Evolutionary conservation across 1,140 invertebrate species (phyloP), one percentile per base, ranked within the genome.

Genomic region (Drosophila burlai): DNA sequence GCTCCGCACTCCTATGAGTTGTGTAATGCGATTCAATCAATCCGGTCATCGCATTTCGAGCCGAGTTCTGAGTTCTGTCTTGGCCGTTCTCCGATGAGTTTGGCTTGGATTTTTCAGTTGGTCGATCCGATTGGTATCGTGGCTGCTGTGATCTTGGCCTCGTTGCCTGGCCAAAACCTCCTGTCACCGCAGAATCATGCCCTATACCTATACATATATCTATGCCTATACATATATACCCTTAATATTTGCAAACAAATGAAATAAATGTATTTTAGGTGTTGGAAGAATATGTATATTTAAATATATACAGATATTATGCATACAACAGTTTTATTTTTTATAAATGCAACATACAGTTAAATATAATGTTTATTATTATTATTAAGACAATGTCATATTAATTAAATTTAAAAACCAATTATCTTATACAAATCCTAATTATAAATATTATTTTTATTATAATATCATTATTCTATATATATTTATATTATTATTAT

Each of bases 141-240:
- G 67, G 60, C 57, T 66, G 67, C 76, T 66, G 68, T 63, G 77
- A 80, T 80, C 61, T 80, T 74, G 61, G 77, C 76, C 77, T 52
- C 57, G 62, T 73, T 66, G 45, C 29, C 13, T n/a, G 16, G 24
- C 50, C 4, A 8, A 4, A 24, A 7, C 24, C 18, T 61, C 43
- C 31, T 43, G 9, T 29, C 62, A 9, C 29, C 64, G 18, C 16
- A 16, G 24, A 29, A 18, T 2, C 21, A 15, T n/a, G 15, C 21
- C 18, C 38, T 59, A 26, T 5, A n/a, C 42, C 42, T 2, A 43
- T 43, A 34, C 31, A 34, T 34, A 11, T 21, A 36, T 24, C 29
- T 59, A 18, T 5, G 9, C 42, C 42, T 2, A 43, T 43, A 34
- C 31, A 34, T 34, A 11, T 34, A 11, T 31, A 36, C 21, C 31